A percentile compares a stretch with the other conserved stretches of the same genome.
Conservation (phyloP, 1,140 invertebrate species). For the Megalonaias nervosa region DNA sequence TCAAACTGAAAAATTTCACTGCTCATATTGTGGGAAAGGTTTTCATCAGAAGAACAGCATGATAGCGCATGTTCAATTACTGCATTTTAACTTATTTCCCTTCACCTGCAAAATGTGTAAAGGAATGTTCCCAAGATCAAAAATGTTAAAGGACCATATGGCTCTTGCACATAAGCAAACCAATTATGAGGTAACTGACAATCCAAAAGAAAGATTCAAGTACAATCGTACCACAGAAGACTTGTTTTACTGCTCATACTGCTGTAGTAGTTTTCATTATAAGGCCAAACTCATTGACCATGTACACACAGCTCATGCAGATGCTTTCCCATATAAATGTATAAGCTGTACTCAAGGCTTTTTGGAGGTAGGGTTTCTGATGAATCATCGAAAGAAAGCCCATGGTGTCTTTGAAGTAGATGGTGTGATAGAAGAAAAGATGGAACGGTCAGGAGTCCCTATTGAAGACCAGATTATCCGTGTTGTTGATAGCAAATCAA, state of each 20-base stretch:
- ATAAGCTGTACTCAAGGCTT: conserved; percentile 57
- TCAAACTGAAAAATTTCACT: conserved; percentile 51
- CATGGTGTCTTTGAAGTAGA: conserved; percentile 32
- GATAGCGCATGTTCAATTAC: conserved; percentile 52
- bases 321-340: conserved; percentile 53
- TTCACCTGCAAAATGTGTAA: conserved; percentile 51
- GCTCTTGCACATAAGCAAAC: conserved; percentile 35
- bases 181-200: conserved; percentile 24
- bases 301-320: conserved; percentile 52
- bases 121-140: conserved; percentile 39
- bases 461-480: neutral
- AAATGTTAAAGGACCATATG: conserved; percentile 49
- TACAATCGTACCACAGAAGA: conserved; percentile 50
- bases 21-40: conserved; percentile 61
- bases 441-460: neutral
- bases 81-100: conserved; percentile 55
- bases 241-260: conserved; percentile 52
- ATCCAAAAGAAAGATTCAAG: conserved; percentile 35
- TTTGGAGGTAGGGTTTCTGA: conserved; percentile 45
- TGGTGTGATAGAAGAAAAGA: neutral
- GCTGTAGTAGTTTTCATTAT: conserved; percentile 51
- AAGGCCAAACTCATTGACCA: conserved; percentile 59
- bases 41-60: conserved; percentile 50
- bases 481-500: neutral
- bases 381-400: conserved; percentile 44